Percentiles rank a stretch among this genome's conserved stretches.
Evolutionary conservation across 2,113 vertebrate genomes (phyloP).

Genomic region (Tichodroma muraria): DNA sequence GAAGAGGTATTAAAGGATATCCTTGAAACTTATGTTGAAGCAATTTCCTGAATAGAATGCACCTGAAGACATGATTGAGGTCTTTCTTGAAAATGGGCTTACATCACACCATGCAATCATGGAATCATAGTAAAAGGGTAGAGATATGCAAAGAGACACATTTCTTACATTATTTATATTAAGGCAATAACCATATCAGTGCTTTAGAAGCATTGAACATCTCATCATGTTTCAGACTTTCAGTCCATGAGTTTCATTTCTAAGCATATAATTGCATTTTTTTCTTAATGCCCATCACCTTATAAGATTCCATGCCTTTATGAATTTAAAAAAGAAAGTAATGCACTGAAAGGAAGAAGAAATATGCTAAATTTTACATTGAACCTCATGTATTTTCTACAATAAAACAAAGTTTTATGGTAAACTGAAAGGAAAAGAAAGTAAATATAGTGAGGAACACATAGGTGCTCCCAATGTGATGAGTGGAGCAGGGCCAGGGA

Average conservation of each 20-base stretch:
- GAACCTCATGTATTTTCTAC: not conserved
- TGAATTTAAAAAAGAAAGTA: not conserved
- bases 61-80: not conserved
- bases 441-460: not conserved
- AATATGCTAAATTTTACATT: not conserved
- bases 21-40: not conserved
- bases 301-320: not conserved
- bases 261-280: not conserved
- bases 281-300: not conserved
- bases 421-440: not conserved
- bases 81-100: not conserved
- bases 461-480: not conserved
- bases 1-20: not conserved
- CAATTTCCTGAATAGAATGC: not conserved
- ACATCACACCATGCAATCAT: not conserved
- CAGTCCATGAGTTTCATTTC: not conserved
- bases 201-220: not conserved
- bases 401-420: not conserved
- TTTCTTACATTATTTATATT: not conserved
- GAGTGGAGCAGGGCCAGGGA: not conserved
- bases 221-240: not conserved
- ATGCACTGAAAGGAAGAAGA: not conserved
- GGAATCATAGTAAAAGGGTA: not conserved
- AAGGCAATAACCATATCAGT: not conserved
- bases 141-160: not conserved